Percentiles rank a stretch among this genome's conserved stretches.
Conservation (phyloP, 2,888 invertebrate genomes). For the Platycheirus albimanus region DNA sequence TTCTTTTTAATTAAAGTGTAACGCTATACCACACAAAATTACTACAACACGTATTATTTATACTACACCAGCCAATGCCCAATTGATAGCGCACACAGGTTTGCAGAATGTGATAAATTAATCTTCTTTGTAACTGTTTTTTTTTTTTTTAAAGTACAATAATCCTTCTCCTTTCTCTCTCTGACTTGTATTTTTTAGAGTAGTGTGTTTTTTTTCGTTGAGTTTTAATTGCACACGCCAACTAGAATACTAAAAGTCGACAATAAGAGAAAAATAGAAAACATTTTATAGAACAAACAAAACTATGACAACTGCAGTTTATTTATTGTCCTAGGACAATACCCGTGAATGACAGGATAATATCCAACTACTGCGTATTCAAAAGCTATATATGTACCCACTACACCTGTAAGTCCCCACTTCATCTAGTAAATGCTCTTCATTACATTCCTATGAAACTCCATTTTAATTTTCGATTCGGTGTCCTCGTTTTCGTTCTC, state of each 20-base stretch:
- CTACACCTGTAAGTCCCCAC: conserved; percentile 48
- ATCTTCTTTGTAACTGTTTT: not conserved
- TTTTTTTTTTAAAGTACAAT: conserved; percentile 4
- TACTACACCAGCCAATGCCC: conserved; percentile 4
- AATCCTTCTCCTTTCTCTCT: not conserved
- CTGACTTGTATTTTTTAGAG: conserved; percentile 8
- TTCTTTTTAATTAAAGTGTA: conserved; percentile 44
- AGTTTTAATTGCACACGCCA: conserved; percentile 26
- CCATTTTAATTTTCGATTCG: conserved; percentile 62
- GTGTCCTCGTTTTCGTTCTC: conserved; percentile 14
- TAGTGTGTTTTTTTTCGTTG: not conserved
- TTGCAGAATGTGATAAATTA: not conserved
- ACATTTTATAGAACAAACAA: conserved; percentile 9
- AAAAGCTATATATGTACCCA: not conserved
- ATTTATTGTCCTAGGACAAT: conserved; percentile 59
- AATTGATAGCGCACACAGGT: conserved; percentile 29
- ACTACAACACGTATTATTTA: conserved; percentile 5
- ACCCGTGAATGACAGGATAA: conserved; percentile 40
- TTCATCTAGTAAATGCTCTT: conserved; percentile 70
- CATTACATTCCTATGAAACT: conserved; percentile 57
- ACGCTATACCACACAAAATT: conserved; percentile 16
- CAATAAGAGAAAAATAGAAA: not conserved
- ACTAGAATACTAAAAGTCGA: not conserved
- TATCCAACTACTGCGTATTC: conserved; percentile 26
- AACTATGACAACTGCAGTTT: conserved; percentile 31